Base-by-base conservation (phyloP, 2,888 invertebrate species). In the Terebella lapidaria region DNA sequence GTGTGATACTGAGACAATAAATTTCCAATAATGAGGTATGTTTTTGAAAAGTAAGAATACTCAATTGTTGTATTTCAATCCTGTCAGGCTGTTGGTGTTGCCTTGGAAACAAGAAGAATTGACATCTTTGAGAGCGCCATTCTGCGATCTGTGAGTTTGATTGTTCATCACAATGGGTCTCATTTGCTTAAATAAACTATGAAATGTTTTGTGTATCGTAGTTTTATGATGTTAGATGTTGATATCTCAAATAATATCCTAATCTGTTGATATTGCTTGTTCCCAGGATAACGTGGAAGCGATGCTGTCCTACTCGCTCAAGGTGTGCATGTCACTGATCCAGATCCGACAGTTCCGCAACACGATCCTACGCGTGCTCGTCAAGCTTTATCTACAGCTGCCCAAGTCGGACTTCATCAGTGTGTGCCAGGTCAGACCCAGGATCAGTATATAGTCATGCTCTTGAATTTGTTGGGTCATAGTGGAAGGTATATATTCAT, bases 401-500 rank as follows among this genome's bases (percentile, higher is more conserved):
- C 87, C 89, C 26, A 89, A 91, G 28, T 94, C 97, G 0, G 97
- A 99, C 81, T 97, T 94, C 81, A 95, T 99, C 22, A 96, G 92
- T 81, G 95, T 99, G 90, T 94, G 94, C 74, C 83, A n/a, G n/a
- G n/a, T n/a, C 82, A 76, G 81, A n/a, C n/a, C n/a, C n/a, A n/a
- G n/a, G n/a, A n/a, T n/a, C n/a, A n/a, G n/a, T 80, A 65, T 49
- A 42, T 18, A 57, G 5, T n/a, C n/a, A n/a, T n/a, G n/a, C n/a
- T n/a, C n/a, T n/a, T n/a, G n/a, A n/a, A n/a, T n/a, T n/a, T n/a
- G n/a, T n/a, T n/a, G n/a, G n/a, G n/a, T n/a, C n/a, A n/a, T n/a
- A n/a, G n/a, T n/a, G n/a, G n/a, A n/a, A n/a, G n/a, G n/a, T n/a
- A n/a, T n/a, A n/a, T n/a, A n/a, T n/a, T n/a, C n/a, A n/a, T n/a